Evolutionary conservation across 2,888 invertebrate genomes (phyloP).

Genomic region (Cephonodes hylas): DNA sequence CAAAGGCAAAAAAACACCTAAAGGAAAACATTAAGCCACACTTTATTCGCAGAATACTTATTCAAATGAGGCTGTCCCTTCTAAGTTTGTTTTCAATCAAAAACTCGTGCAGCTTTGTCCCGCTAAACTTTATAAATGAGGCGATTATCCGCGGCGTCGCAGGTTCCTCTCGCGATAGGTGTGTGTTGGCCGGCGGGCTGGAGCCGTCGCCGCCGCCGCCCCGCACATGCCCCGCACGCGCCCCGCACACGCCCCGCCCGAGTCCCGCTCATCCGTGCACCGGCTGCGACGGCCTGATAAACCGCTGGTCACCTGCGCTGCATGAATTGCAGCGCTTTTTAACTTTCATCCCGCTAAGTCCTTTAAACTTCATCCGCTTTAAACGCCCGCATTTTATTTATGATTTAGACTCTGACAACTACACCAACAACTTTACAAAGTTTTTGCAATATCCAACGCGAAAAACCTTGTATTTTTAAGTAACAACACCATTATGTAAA

Average conservation of each 20-base stretch:
- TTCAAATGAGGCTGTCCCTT: slow-evolving; percentile 82
- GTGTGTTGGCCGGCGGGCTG: slow-evolving; percentile 44
- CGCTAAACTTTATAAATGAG: slow-evolving; percentile 81
- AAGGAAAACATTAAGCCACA: slow-evolving; percentile 82
- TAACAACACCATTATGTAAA: slow-evolving; percentile 47
- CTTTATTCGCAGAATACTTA: slow-evolving; percentile 82
- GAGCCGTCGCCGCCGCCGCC: slow-evolving; percentile 23
- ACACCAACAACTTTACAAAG: slow-evolving; percentile 55
- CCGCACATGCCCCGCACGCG: slow-evolving; percentile 25
- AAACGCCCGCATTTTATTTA: slow-evolving; percentile 71
- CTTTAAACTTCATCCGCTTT: slow-evolving; percentile 74
- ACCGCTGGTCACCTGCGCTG: slow-evolving; percentile 78
- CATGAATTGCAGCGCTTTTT: slow-evolving; percentile 79
- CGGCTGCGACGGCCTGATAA: slow-evolving; percentile 72
- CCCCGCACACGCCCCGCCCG: slow-evolving; percentile 23
- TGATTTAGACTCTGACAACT: slow-evolving; percentile 70
- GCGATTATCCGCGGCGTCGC: slow-evolving; percentile 75
- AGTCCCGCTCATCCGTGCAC: slow-evolving; percentile 28
- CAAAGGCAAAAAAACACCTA: slow-evolving; percentile 79
- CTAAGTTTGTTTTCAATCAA: slow-evolving; percentile 82
- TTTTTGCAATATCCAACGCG: slow-evolving; percentile 46
- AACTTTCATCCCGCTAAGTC: slow-evolving; percentile 74
- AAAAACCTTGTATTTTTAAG: slow-evolving; percentile 46
- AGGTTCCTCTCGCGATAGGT: slow-evolving; percentile 63
- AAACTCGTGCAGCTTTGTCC: slow-evolving; percentile 79